Conservation (phyloP, 1,140 invertebrate genomes). For the Spodoptera frugiperda region DNA sequence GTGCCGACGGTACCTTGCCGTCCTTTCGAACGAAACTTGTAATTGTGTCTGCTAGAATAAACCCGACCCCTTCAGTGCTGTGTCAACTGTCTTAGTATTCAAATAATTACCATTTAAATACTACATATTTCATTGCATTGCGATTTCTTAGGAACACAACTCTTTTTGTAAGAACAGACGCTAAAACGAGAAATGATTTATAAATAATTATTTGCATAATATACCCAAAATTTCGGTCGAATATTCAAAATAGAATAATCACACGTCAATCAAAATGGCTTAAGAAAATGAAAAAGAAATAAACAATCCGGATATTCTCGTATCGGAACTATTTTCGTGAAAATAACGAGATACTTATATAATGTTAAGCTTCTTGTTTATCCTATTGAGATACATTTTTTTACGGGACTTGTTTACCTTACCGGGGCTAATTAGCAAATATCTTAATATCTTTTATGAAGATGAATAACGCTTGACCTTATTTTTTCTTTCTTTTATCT, state of each 20-base stretch:
- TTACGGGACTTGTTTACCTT: conserved; percentile 14
- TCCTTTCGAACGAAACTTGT: conserved; percentile 48
- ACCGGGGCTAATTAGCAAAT: conserved; percentile 25
- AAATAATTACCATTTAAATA: background rate
- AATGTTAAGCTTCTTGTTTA: conserved; percentile 18
- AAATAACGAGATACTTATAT: conserved; percentile 18
- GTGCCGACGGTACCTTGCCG: conserved; percentile 42
- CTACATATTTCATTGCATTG: background rate
- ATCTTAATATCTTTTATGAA: background rate
- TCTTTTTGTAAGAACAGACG: too few relatives aligned
- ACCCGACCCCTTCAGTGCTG: conserved; percentile 40
- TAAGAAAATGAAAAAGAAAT: too few relatives aligned
- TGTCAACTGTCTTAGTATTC: conserved; percentile 29
- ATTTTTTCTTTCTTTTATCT: conserved; percentile 4
- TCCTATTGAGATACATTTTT: conserved; percentile 20
- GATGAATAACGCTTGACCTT: background rate
- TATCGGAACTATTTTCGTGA: conserved; percentile 3
- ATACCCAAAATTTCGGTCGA: too few relatives aligned
- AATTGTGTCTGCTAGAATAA: conserved; percentile 57
- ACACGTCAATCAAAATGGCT: background rate
- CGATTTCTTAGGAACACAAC: too few relatives aligned
- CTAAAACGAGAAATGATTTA: too few relatives aligned
- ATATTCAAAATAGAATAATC: conserved; percentile 2
- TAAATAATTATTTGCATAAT: too few relatives aligned
- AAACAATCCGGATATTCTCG: background rate